Evolutionary conservation across 2,888 invertebrate species (phyloP).

Genomic region (Poecilobothrus nobilitatus): DNA sequence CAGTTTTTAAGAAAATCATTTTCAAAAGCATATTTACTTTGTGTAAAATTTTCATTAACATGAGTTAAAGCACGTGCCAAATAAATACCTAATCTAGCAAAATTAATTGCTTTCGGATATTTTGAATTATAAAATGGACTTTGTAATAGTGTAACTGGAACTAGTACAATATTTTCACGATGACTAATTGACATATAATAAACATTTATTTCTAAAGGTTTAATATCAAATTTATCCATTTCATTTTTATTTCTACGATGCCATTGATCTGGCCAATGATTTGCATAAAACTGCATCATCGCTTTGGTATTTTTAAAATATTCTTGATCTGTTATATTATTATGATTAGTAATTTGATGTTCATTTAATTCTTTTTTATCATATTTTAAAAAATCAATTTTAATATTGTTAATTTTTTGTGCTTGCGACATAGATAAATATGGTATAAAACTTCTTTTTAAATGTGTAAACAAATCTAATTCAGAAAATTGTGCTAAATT

Average conservation of each 20-base stretch:
- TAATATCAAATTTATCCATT: neutral
- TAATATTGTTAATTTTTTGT: neutral
- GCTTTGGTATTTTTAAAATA: neutral
- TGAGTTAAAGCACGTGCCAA: constrained; percentile 1
- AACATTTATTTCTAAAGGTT: constrained; percentile 2
- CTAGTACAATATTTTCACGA: neutral
- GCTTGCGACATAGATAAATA: neutral
- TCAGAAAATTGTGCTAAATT: neutral
- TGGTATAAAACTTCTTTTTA: neutral
- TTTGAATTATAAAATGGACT: constrained; percentile 13
- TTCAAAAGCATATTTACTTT: neutral
- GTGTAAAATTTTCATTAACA: neutral
- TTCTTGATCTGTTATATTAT: neutral
- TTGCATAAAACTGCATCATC: neutral
- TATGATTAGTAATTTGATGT: neutral
- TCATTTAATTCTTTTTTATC: neutral
- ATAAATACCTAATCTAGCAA: constrained; percentile 8
- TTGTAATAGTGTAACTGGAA: neutral
- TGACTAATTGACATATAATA: neutral
- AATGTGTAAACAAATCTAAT: neutral
- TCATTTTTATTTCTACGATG: neutral
- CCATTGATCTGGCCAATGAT: neutral
- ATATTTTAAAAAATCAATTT: neutral
- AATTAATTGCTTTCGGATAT: constrained; percentile 15
- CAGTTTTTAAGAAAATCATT: neutral